Evolutionary conservation across 2,797 vertebrate species (phyloP).

Genomic region (Malacoctenus gilli): DNA sequence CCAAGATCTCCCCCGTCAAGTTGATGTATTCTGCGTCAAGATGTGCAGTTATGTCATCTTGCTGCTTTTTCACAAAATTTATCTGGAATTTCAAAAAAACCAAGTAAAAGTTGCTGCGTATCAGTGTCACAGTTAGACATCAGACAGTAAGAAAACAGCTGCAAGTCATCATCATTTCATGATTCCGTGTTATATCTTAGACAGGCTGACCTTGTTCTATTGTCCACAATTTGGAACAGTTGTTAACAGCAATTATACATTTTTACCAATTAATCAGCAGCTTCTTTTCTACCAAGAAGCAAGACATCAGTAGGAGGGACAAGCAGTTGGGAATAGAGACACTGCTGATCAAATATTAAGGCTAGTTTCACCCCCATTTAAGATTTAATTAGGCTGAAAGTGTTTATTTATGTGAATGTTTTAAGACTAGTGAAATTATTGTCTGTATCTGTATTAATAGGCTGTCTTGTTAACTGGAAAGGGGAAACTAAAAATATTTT

Average conservation of each 20-base stretch:
- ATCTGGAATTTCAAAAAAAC: constrained; percentile 77
- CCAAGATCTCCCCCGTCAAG: constrained; percentile 80
- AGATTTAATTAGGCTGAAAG: too few species aligned
- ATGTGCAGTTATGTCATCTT: constrained; percentile 75
- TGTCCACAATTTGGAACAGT: constrained; percentile 17
- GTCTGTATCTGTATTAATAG: neutral
- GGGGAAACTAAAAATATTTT: neutral
- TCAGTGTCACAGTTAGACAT: too few species aligned
- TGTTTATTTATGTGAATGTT: constrained; percentile 5
- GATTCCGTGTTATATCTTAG: too few species aligned
- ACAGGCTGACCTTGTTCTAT: constrained; percentile 3
- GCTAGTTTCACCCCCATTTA: neutral
- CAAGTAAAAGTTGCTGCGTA: too few species aligned
- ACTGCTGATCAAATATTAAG: constrained; percentile 13
- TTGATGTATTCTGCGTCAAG: constrained; percentile 77
- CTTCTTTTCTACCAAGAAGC: constrained; percentile 14
- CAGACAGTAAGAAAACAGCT: constrained; percentile 1
- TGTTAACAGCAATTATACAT: constrained; percentile 14
- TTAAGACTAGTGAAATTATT: neutral
- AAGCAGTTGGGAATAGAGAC: constrained; percentile 16
- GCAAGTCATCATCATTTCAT: neutral
- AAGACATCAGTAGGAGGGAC: constrained; percentile 11
- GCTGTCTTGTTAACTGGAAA: neutral
- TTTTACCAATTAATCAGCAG: constrained; percentile 30
- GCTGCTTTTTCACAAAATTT: constrained; percentile 85